Evolutionary conservation across 92 coral and sea anemone genomes (phyloP), one percentile per base, ranked within the genome.

Genomic region (Meandrina meandrites): DNA sequence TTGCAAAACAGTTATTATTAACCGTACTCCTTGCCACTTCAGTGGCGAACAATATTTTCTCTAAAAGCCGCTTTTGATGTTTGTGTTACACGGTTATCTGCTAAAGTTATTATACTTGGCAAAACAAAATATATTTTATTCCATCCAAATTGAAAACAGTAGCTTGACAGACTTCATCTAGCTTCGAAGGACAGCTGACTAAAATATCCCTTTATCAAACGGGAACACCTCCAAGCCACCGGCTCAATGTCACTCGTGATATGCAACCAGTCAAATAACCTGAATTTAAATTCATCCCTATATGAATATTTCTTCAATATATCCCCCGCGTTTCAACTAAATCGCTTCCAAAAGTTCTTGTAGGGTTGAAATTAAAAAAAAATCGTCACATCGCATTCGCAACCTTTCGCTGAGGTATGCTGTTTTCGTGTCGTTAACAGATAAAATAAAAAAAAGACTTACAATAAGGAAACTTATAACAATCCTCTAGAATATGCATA

Each of bases 51-150:
- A 37, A 34, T 18, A 40, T 73, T 35, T 81, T 66, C 58, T 42
- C 58, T 27, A 42, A n/a, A 81, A 37, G 60, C 32, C 85, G 14
- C 57, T 64, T 67, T 83, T 24, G 51, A n/a, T 83, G 34, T 75
- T 73, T 74, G 73, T 57, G 16, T 75, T 73, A 16, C 11, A 22
- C 50, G 50, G 31, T 36, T 79, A 54, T 79, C 82, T 79, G 70
- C 30, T 54, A 21, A 53, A 34, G 48, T 48, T 79, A 13, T 36
- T 79, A 24, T 57, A 35, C 14, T n/a, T 37, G 68, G 87, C 87
- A 34, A 37, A 56, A 36, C n/a, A 35, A 73, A 54, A 74, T 60
- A 24, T 58, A 30, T 24, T 72, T 50, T 64, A 16, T 64, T 62
- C 70, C 19, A 34, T 58, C 66, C 17, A 50, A 64, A 45, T 81